These are phyloP conservation scores for Aproaerema taeniolella DNA, from an alignment of 2,888 invertebrate species.

Conservation along the genomic window DNA sequence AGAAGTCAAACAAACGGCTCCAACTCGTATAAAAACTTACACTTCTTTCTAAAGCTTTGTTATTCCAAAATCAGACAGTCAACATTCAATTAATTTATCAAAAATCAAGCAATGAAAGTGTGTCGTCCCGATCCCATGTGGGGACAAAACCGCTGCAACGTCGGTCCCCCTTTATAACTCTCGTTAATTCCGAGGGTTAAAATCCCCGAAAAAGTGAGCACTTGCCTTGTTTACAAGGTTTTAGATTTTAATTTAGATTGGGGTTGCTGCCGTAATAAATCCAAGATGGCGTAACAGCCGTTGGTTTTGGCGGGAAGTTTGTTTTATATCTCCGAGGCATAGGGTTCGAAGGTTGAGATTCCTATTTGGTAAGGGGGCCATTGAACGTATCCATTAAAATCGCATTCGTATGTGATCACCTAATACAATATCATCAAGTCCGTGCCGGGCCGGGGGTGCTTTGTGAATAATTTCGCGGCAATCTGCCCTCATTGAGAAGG, in stretches of 20 bases:
- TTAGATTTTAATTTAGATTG: conserved; percentile 80
- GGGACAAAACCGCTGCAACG: conserved; percentile 48
- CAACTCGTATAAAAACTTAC: too few relatives aligned
- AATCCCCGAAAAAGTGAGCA: conserved; percentile 79
- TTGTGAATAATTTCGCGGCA: conserved; percentile 76
- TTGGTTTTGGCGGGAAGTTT: conserved; percentile 32
- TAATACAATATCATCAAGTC: conserved; percentile 78
- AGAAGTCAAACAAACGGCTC: too few relatives aligned
- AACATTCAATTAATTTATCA: conserved; percentile 5
- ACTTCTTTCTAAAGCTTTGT: too few relatives aligned
- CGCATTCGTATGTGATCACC: conserved; percentile 78
- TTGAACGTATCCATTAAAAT: conserved; percentile 69
- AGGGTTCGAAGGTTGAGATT: conserved; percentile 25
- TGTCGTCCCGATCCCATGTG: conserved; percentile 1
- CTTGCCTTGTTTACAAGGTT: conserved; percentile 79
- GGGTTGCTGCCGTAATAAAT: conserved; percentile 43
- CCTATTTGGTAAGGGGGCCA: conserved; percentile 36
- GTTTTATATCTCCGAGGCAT: conserved; percentile 31
- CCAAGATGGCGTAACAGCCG: conserved; percentile 50
- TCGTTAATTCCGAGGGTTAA: conserved; percentile 76
- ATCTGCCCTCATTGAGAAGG: conserved; percentile 67
- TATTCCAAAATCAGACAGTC: too few relatives aligned
- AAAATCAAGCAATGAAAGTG: conserved; percentile 9
- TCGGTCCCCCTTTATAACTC: conserved; percentile 57
- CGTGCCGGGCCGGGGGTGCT: conserved; percentile 56